phyloP scores from a whole-genome alignment of 1,140 invertebrate genomes.

The Musca vetustissima region DNA sequence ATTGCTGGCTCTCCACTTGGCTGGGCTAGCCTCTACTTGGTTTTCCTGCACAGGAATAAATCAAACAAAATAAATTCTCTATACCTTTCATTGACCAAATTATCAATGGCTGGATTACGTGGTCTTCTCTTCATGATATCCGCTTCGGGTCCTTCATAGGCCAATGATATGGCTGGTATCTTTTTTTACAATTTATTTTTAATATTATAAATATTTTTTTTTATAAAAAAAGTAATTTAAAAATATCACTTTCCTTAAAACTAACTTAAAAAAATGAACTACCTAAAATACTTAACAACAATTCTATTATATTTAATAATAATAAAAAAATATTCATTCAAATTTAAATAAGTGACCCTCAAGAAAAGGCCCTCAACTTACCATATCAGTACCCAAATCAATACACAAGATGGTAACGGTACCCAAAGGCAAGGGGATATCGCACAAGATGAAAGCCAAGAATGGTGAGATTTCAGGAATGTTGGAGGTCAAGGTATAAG shows the following conservation, averaged over 20 bases:
- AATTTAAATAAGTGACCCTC: background rate
- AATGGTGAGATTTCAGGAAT: slow-evolving; percentile 99
- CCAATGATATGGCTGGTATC: slow-evolving; percentile 97
- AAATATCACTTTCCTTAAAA: too few relatives aligned
- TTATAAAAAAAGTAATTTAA: too few relatives aligned
- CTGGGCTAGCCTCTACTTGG: too few relatives aligned
- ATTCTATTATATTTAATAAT: too few relatives aligned
- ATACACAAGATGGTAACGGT: slow-evolving; percentile 99
- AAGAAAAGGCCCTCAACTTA: slow-evolving; percentile 60
- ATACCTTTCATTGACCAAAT: slow-evolving; percentile 96
- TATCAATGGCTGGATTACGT: slow-evolving; percentile 92
- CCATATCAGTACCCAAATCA: slow-evolving; percentile 99
- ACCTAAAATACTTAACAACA: too few relatives aligned
- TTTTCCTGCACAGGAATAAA: too few relatives aligned
- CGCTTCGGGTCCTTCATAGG: slow-evolving; percentile 96
- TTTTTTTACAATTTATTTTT: slow-evolving; percentile 49
- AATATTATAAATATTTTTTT: slow-evolving; percentile 29
- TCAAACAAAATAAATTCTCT: background rate
- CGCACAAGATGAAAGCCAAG: slow-evolving; percentile 95
- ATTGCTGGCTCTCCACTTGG: background rate
- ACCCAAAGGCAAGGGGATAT: slow-evolving; percentile 95
- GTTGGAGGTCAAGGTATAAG: slow-evolving; percentile 98
- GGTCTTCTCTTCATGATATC: slow-evolving; percentile 99
- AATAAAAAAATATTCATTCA: background rate
- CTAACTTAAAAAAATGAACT: too few relatives aligned